Evolutionary conservation across 2,113 vertebrate species (phyloP), one percentile per base, ranked within the genome.

Genomic region (Oxyruncus cristatus): DNA sequence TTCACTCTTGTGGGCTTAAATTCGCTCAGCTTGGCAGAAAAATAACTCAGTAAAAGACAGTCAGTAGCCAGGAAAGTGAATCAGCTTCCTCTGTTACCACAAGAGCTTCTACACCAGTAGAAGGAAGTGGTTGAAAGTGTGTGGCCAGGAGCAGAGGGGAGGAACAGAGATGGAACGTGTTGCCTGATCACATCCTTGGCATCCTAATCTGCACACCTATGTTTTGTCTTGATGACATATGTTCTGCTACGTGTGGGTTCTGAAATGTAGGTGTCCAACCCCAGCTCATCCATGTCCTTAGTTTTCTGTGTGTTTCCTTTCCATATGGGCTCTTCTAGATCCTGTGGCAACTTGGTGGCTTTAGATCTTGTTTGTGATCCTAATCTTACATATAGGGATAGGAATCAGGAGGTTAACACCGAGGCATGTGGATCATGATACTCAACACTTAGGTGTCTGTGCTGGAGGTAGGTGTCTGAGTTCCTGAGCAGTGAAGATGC

Each of bases 151-250:
- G 44, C 28, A 50, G 56, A 26, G 28, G 4, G n/a, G 21, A 80
- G 30, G 11, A 70, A 33, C 2, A 0, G 62, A 72, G 32, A 30
- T 11, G 9, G 21, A 53, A 37, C 0, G 1, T 32, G 20, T 14
- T 61, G 6, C 72, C 53, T 91, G 35, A 73, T 79, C 27, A 28
- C 7, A n/a, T 26, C n/a, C 9, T n/a, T 65, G 44, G 14, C 56
- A 33, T 72, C 53, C 17, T n/a, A 15, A 76, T 12, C 37, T 87
- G 15, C 52, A 59, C 19, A 39, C 35, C 24, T 74, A 20, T 23
- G 37, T 37, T 78, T 84, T 70, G 15, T 33, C 89, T 77, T 47
- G 28, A 23, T 62, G 14, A 14, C 61, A 14, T 8, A 28, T 13
- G 52, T 87, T 78, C 65, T 95, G 41, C 44, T 62, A 2, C 0